Conservation (phyloP, 2,888 invertebrate species). For the Dexiosoma caninum region DNA sequence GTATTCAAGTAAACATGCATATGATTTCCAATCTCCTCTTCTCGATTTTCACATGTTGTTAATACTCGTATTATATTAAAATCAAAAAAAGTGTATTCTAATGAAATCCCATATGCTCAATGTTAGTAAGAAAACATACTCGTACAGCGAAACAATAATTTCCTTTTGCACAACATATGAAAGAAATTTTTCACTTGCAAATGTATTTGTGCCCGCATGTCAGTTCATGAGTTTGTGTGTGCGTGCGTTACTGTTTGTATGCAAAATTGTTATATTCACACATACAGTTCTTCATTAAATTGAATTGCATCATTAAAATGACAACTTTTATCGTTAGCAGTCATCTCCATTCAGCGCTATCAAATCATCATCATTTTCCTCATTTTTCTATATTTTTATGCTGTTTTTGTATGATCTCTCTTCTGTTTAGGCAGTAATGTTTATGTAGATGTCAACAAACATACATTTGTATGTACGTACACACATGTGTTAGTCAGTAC, state of each 20-base stretch:
- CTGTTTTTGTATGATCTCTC: conserved; percentile 4
- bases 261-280: conserved; percentile 16
- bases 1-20: not conserved
- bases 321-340: conserved; percentile 58
- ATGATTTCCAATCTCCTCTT: not conserved
- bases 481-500: not conserved
- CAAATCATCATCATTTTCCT: conserved; percentile 46
- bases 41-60: not conserved
- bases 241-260: not conserved
- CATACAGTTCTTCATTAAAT: conserved; percentile 54
- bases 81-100: conserved; percentile 3
- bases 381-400: not conserved
- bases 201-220: too few relatives aligned
- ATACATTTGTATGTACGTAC: not conserved
- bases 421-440: conserved; percentile 26
- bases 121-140: conserved; percentile 12
- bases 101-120: conserved; percentile 36
- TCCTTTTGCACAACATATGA: too few relatives aligned
- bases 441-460: not conserved
- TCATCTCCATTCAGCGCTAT: conserved; percentile 56
- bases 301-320: conserved; percentile 62
- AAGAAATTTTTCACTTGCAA: conserved; percentile 6
- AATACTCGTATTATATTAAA: too few relatives aligned
- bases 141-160: too few relatives aligned
- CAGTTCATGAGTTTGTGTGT: not conserved